Conservation (phyloP, 2,888 invertebrate species). For the Tipula unca region DNA sequence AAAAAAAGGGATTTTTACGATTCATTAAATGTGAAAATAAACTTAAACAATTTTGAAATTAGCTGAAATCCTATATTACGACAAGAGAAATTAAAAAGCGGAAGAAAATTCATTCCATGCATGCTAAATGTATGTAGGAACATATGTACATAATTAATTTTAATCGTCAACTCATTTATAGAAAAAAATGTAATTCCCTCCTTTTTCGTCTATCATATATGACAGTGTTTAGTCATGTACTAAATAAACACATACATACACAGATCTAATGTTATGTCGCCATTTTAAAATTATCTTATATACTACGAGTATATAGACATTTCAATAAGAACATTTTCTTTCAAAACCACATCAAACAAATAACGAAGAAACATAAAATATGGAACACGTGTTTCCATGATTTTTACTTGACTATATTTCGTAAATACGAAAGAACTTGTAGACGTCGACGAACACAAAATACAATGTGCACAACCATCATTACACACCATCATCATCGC, state of each 20-base stretch:
- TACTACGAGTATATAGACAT: background rate
- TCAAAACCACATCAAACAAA: background rate
- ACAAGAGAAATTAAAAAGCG: background rate
- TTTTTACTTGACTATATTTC: background rate
- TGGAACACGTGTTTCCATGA: background rate
- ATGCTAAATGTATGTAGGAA: background rate
- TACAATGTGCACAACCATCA: background rate
- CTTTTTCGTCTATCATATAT: background rate
- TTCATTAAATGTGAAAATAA: background rate
- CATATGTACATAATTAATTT: background rate
- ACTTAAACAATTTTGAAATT: background rate
- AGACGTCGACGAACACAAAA: background rate
- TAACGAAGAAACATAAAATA: background rate
- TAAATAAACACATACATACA: too few relatives aligned
- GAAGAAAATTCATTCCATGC: background rate
- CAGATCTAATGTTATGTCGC: background rate
- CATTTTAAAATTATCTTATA: background rate
- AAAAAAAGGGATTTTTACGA: background rate
- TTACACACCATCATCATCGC: background rate
- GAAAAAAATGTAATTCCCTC: background rate
- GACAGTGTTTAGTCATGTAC: too few relatives aligned
- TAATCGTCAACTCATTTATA: background rate
- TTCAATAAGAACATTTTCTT: background rate
- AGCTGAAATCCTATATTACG: background rate
- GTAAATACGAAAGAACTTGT: background rate